Evolutionary conservation across 2,888 invertebrate genomes (phyloP), one percentile per base, ranked within the genome.

Genomic region (Thera britannica): DNA sequence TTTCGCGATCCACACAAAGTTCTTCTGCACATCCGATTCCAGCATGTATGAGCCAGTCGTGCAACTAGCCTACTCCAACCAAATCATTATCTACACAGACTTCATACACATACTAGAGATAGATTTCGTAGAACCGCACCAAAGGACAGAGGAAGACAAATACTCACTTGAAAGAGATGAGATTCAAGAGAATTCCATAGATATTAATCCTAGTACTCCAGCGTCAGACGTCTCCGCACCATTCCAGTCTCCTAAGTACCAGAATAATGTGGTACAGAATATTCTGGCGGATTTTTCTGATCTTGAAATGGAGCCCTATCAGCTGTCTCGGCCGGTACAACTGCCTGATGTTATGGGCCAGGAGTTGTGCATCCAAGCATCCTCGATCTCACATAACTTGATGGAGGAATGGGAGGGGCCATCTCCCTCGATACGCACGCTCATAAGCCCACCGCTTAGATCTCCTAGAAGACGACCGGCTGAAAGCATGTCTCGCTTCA

Each of bases 1-100:
- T 83, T 96, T 98, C 77, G 98, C 98, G 58, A 96, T 98, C 74
- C 98, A 99, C 89, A 98, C 98, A 76, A 97, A 97, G 84, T 98
- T 98, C 86, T 97, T 97, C 83, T 96, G 98, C 77, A 97, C 97
- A n/a, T 96, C 97, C 56, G 97, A 98, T 60, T 97, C 96, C 79
- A 98, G 97, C 38, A 94, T 95, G 86, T 97, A 97, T 79, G 95
- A 96, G 77, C 96, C 96, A 0, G 95, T 95, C 7, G 95, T 96
- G 3, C 96, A 96, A 81, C 90, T 96, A 58, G 95, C 96, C 7
- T 96, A 96, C 79, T 95, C 95, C 61, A 96, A 96, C 77, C 95
- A 96, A 77, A 96, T 97, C 68, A 95, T 98, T 58, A 95, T 98
- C 62, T 97, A 98, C 85, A 97, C 98, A 2, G 98, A 98, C 81